Evolutionary conservation across 2,888 invertebrate genomes (phyloP), one percentile per base, ranked within the genome.

Genomic region (Drosophila lacicola): DNA sequence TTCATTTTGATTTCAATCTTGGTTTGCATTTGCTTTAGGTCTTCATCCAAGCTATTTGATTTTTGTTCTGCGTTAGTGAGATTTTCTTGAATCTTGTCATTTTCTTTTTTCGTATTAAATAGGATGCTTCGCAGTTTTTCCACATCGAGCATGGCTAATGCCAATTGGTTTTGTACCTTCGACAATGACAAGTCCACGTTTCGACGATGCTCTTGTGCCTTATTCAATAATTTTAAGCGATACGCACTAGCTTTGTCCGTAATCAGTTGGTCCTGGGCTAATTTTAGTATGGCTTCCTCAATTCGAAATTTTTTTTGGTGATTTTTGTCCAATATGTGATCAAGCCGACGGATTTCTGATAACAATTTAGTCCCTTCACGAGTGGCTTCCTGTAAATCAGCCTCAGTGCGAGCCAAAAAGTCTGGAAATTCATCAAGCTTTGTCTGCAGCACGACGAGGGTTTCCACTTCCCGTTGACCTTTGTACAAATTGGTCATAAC

Each of bases 221-320:
- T 92, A 13, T 91, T 90, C 4, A 94, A 79, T 6, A 93, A 74
- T 85, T 93, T 94, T 19, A 91, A 65, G 8, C 92, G 89, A 68
- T 91, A 92, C 90, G 94, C 92, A 4, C 95, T 94, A 0, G 95
- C 95, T 85, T 96, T 96, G 80, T 96, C 95, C 45, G 95, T 95
- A 5, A 95, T 93, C 5, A 95, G 90, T 83, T 95, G 95, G 11
- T 95, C 95, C 82, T 96, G 95, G 1, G 96, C 92, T 64, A 94
- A 93, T 19, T 91, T 90, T 6, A 96, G 88, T 34, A 96, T 94
- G 46, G 94, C 92, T 64, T 95, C 95, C 89, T 97, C 96, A 49
- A 95, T 73, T 42, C 93, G 92, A 13, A 93, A 83, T 88, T 95
- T 96, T 49, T 93, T 92, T n/a, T 91, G 92, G 0, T 85, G 78